Percentiles rank a stretch among this genome's conserved stretches.
These are phyloP conservation scores for Osmoderma eremita DNA, from an alignment of 2,888 invertebrate genomes.

Conservation along the genomic window DNA sequence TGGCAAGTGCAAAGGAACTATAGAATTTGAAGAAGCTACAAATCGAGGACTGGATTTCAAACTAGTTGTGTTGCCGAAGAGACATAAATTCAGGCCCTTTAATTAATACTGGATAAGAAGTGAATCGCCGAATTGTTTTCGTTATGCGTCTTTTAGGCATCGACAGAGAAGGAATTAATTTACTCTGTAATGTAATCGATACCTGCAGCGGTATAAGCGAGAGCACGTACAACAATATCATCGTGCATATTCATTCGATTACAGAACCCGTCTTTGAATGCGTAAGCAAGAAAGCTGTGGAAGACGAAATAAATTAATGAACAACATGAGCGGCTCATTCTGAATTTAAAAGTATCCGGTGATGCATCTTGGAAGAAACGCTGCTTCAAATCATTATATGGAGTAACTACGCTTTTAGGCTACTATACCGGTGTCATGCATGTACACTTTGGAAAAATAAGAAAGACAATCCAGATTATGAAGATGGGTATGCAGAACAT, in stretches of 20 bases:
- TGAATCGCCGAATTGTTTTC: constrained; percentile 49
- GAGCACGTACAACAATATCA: constrained; percentile 44
- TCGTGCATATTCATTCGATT: constrained; percentile 38
- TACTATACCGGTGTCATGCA: constrained; percentile 40
- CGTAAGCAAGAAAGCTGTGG: constrained; percentile 44
- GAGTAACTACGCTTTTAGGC: constrained; percentile 44
- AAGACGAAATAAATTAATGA: constrained; percentile 41
- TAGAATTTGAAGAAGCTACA: no score
- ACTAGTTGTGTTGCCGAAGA: no score
- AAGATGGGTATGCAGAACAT: constrained; percentile 45
- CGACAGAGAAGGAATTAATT: no score
- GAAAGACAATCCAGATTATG: constrained; percentile 42
- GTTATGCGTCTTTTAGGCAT: constrained; percentile 46
- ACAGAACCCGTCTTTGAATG: constrained; percentile 41
- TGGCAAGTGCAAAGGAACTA: no score
- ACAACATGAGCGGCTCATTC: constrained; percentile 18
- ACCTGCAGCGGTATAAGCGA: constrained; percentile 45
- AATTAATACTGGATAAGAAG: no score
- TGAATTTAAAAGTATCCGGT: constrained; percentile 29
- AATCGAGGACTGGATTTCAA: no score
- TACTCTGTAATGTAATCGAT: constrained; percentile 43
- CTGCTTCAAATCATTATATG: constrained; percentile 41
- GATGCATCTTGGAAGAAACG: constrained; percentile 43
- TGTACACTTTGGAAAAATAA: constrained; percentile 44
- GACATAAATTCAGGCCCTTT: no score